Base-by-base conservation (phyloP, 2,797 vertebrate genomes). In the Clarias platycephalus region DNA sequence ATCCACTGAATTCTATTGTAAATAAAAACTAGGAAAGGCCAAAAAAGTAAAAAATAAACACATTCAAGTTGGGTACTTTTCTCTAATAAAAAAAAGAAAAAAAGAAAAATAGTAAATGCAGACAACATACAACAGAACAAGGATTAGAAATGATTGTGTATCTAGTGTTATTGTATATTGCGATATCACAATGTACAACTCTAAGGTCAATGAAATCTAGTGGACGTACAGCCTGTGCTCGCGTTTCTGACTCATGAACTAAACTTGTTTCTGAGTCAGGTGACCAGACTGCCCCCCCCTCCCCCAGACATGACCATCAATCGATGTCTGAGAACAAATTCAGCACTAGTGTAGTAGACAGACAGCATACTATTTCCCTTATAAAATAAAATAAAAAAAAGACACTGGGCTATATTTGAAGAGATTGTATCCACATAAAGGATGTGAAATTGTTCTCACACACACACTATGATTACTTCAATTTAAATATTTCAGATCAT, bases 1-100 rank as follows among this genome's bases (percentile, higher is more conserved):
- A 75, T 84, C 74, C 86, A 68, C 44, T 57, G 63, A 88, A 4
- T 0, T 77, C 31, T 77, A 79, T 49, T 72, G 70, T 75, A 58
- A n/a, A 83, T 85, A 80, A 83, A 63, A 85, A 28, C 34, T 20
- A 22, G 8, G 1, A 22, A 57, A 26, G 26, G 82, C 40, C 44
- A 85, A 63, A 58, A 83, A 44, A 24, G 44, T 66, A 53, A 74
- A 64, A 53, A 58, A 34, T 22, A 53, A 53, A 49, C 4, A 53
- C 68, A 68, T 12, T 44, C 24, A 53, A 13, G 55, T 22, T 31
- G 16, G n/a, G 44, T 74, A 2, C 6, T 16, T 8, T 49, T 40
- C 20, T 24, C 8, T 18, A 40, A 40, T 40, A 40, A 44, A 44
- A 44, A 44, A 44, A 44, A 44, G 9, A 44, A 44, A 58, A 20